phyloP scores from a whole-genome alignment of 2,797 vertebrate genomes.

The Coilia nasus region DNA sequence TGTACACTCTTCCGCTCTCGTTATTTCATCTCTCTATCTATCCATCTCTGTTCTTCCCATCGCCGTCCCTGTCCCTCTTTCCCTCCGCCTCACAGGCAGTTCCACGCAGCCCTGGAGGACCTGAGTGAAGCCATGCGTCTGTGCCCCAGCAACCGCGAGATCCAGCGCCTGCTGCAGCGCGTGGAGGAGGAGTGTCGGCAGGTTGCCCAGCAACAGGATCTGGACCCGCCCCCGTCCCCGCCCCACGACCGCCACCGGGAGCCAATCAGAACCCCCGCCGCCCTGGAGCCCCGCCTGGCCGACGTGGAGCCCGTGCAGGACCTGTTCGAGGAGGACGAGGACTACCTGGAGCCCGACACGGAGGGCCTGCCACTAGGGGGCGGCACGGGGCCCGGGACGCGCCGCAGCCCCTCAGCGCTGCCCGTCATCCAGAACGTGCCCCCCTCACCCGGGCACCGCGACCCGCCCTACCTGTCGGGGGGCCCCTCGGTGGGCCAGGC shows the following conservation, averaged over 20 bases:
- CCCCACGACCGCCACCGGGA: constrained; percentile 38
- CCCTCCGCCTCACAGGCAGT: constrained; percentile 81
- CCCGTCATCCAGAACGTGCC: constrained; percentile 85
- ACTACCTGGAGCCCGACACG: constrained; percentile 80
- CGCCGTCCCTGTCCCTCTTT: constrained; percentile 9
- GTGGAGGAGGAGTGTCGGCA: constrained; percentile 94
- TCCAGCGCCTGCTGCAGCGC: constrained; percentile 90
- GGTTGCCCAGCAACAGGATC: constrained; percentile 73
- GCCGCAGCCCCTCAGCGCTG: constrained; percentile 76
- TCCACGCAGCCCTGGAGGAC: constrained; percentile 93
- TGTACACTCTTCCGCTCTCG: background rate
- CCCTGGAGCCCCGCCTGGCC: constrained; percentile 74
- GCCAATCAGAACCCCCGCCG: too few relatives aligned
- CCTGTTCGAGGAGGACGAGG: constrained; percentile 81
- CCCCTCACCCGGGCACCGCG: constrained; percentile 75
- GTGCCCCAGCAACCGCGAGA: constrained; percentile 95
- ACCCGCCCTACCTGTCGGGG: constrained; percentile 73
- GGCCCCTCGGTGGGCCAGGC: constrained; percentile 80
- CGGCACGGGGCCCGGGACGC: constrained; percentile 69
- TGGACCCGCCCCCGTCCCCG: constrained; percentile 55
- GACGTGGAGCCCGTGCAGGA: constrained; percentile 83
- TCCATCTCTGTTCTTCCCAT: background rate
- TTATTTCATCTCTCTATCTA: background rate
- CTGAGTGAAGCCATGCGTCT: constrained; percentile 92
- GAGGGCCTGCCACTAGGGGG: constrained; percentile 77